Percentiles rank a stretch among this genome's conserved stretches.
Evolutionary conservation across 2,888 invertebrate species (phyloP).

Genomic region (Hylaea fasciaria): DNA sequence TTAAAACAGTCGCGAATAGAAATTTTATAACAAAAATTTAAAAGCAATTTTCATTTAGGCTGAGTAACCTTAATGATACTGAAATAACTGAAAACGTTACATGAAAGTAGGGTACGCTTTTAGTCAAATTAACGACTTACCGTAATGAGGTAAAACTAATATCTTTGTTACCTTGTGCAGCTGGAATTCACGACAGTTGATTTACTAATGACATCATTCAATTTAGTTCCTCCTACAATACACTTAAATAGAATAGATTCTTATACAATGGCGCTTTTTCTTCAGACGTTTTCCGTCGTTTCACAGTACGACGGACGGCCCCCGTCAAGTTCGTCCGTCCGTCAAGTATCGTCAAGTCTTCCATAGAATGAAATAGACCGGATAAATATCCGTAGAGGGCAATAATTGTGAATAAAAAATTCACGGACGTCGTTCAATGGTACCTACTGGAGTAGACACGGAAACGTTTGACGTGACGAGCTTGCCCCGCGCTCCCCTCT

Average conservation of each 20-base stretch:
- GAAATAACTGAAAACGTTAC: conserved; percentile 28
- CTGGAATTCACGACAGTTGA: conserved; percentile 28
- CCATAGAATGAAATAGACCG: conserved; percentile 66
- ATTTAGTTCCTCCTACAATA: conserved; percentile 11
- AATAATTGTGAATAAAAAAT: conserved; percentile 79
- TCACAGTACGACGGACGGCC: conserved; percentile 41
- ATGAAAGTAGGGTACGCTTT: conserved; percentile 14
- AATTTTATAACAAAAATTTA: conserved; percentile 5
- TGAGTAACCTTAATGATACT: conserved; percentile 19
- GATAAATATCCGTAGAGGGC: conserved; percentile 63
- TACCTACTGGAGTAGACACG: conserved; percentile 47
- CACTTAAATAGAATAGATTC: conserved; percentile 27
- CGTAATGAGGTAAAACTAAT: conserved; percentile 27
- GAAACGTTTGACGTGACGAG: conserved; percentile 47
- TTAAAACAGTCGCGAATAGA: conserved; percentile 13
- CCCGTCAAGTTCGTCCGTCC: too few species aligned
- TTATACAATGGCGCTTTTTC: conserved; percentile 33
- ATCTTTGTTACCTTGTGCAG: conserved; percentile 17
- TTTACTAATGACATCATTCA: conserved; percentile 23
- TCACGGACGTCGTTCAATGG: conserved; percentile 57
- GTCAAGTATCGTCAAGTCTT: conserved; percentile 37
- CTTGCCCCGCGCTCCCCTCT: conserved; percentile 16
- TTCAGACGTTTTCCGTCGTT: conserved; percentile 45
- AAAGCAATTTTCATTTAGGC: conserved; percentile 14
- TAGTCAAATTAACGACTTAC: conserved; percentile 24